Conservation (phyloP, 2,113 vertebrate genomes). For the Onychostruthus taczanowskii region DNA sequence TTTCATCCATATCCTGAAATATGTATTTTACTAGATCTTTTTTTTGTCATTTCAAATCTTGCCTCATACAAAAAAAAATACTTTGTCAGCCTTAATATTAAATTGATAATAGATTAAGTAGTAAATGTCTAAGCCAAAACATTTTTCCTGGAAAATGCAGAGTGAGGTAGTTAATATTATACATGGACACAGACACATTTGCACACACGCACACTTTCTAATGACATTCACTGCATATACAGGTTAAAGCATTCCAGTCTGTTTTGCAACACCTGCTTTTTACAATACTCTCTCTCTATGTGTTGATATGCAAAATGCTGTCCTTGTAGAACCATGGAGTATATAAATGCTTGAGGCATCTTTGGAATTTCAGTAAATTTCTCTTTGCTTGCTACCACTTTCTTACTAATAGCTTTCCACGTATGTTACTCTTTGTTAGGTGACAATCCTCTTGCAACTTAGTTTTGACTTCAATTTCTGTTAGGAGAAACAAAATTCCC, state of each 20-base stretch:
- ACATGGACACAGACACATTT: background rate
- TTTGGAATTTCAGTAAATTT: background rate
- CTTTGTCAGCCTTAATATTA: background rate
- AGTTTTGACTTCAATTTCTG: background rate
- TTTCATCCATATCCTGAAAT: background rate
- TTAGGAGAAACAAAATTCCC: background rate
- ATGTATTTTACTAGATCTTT: background rate
- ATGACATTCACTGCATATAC: background rate
- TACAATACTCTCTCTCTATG: background rate
- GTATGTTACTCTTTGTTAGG: background rate
- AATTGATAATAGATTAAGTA: slow-evolving; percentile 20
- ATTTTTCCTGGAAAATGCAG: slow-evolving; percentile 28
- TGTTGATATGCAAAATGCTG: background rate
- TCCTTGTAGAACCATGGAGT: background rate
- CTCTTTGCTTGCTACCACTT: background rate
- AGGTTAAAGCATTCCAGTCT: slow-evolving; percentile 38
- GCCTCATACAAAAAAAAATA: background rate
- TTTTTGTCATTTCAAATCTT: slow-evolving; percentile 25
- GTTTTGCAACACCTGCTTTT: background rate
- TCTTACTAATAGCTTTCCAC: background rate
- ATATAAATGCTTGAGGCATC: background rate
- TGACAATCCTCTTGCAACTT: background rate
- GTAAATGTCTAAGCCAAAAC: slow-evolving; percentile 21
- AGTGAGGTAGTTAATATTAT: slow-evolving; percentile 73
- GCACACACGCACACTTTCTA: background rate